Evolutionary conservation across 1,140 invertebrate genomes (phyloP).

Genomic region (Apis laboriosa): DNA sequence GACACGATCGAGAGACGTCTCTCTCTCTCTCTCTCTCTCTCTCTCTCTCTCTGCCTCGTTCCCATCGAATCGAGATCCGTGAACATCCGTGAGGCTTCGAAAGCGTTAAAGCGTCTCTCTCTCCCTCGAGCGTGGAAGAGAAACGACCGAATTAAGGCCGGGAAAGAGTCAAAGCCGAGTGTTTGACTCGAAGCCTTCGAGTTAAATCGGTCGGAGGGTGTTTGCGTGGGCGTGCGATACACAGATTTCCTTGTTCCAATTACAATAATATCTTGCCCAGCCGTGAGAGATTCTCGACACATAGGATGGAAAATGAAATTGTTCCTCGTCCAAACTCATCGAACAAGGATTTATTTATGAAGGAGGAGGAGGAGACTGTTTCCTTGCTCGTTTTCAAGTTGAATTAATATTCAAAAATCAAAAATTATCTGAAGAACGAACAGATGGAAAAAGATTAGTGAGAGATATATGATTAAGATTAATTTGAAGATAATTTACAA

Average conservation of each 20-base stretch:
- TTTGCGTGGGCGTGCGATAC: slow-evolving; percentile 17
- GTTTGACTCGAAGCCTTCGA: not conserved
- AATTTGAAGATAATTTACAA: too few relatives aligned
- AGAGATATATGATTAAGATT: too few relatives aligned
- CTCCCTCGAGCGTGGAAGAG: not conserved
- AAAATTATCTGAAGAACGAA: too few relatives aligned
- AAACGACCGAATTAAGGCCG: not conserved
- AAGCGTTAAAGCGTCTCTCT: slow-evolving; percentile 3
- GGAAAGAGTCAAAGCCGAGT: not conserved
- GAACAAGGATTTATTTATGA: slow-evolving; percentile 38
- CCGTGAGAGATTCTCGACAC: not conserved
- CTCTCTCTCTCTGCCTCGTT: not conserved
- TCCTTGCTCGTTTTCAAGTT: too few relatives aligned
- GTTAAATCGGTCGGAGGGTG: not conserved
- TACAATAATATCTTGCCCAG: slow-evolving; percentile 33
- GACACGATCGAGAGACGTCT: not conserved
- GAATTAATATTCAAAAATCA: too few relatives aligned
- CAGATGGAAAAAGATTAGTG: too few relatives aligned
- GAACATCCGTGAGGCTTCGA: not conserved
- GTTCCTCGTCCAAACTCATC: slow-evolving; percentile 4
- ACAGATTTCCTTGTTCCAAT: slow-evolving; percentile 41
- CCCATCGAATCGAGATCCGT: slow-evolving; percentile 7
- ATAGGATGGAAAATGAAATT: not conserved
- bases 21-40: too few relatives aligned
- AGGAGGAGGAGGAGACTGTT: too few relatives aligned